Evolutionary conservation across 2,888 invertebrate species (phyloP), one percentile per base, ranked within the genome.

Genomic region (Lithophane ornitopus): DNA sequence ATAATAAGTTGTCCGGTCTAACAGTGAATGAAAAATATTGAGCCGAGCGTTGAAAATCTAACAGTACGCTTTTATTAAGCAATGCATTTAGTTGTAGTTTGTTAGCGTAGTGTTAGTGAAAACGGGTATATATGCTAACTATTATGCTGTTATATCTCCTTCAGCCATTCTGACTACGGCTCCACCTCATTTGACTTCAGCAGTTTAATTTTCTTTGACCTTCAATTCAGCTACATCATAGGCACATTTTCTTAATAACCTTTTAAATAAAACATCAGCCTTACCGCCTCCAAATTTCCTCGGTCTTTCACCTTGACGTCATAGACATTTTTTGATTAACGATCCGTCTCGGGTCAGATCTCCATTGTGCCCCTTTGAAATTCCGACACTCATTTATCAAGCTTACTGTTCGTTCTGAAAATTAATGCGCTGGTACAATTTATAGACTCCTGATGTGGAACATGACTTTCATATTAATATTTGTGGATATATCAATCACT

Each of bases 341-440:
- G 95, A 94, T 89, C 92, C 85, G 90, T 91, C 92, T 88, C 85
- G 92, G 94, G 94, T 94, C 94, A 94, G 92, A 92, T 92, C 93
- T 93, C 94, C 91, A 94, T 95, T 95, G 95, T 95, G 92, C 91
- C 88, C 94, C 94, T 95, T 95, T 94, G 93, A 94, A 94, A 94
- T 93, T 93, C 93, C 93, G 93, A 91, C 94, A 92, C 93, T 94
- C 95, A 95, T 96, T 96, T 95, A 96, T 96, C 96, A 96, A 95
- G 96, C 95, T 96, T 94, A 95, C 94, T 91, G 93, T 92, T 92
- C 91, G 92, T 91, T 93, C 91, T 93, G 93, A 92, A 94, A 95
- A 95, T 95, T 94, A 95, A 94, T 92, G 92, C 89, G 78, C 79
- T 81, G 91, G 92, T 87, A 84, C 89, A 93, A 94, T 90, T 89